Evolutionary conservation across 2,888 invertebrate genomes (phyloP).

Genomic region (Andrena minutula): DNA sequence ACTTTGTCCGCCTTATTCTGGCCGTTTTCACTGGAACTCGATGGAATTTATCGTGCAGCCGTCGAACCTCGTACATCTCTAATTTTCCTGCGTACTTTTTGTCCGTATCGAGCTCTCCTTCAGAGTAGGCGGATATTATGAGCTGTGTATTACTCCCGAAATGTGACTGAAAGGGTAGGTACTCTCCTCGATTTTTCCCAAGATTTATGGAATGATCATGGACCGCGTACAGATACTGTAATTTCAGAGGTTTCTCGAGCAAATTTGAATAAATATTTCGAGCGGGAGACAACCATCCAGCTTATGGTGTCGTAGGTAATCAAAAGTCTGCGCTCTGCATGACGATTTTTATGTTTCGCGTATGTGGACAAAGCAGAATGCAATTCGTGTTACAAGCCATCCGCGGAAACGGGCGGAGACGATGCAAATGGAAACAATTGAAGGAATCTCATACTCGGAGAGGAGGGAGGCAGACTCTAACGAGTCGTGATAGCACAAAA

Average conservation of each 20-base stretch:
- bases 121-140: slow-evolving; percentile 20
- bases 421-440: slow-evolving; percentile 53
- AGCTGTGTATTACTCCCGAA: slow-evolving; percentile 22
- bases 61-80: slow-evolving; percentile 20
- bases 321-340: neutral
- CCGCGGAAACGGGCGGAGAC: slow-evolving; percentile 4
- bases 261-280: neutral
- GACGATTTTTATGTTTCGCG: neutral
- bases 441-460: slow-evolving; percentile 31
- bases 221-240: slow-evolving; percentile 3
- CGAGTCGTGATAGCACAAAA: slow-evolving; percentile 66
- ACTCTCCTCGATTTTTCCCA: slow-evolving; percentile 1
- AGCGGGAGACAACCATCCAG: neutral
- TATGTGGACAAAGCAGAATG: neutral
- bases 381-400: slow-evolving; percentile 30
- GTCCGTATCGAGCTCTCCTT: neutral
- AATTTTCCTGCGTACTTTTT: slow-evolving; percentile 44
- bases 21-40: slow-evolving; percentile 52
- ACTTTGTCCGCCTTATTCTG: slow-evolving; percentile 52
- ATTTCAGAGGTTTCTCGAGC: neutral
- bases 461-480: slow-evolving; percentile 63
- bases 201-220: slow-evolving; percentile 12
- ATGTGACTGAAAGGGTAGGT: neutral
- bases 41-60: slow-evolving; percentile 56
- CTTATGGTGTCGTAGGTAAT: neutral